Evolutionary conservation across 2,113 vertebrate species (phyloP).

Genomic region (Lepisosteus osseus): DNA sequence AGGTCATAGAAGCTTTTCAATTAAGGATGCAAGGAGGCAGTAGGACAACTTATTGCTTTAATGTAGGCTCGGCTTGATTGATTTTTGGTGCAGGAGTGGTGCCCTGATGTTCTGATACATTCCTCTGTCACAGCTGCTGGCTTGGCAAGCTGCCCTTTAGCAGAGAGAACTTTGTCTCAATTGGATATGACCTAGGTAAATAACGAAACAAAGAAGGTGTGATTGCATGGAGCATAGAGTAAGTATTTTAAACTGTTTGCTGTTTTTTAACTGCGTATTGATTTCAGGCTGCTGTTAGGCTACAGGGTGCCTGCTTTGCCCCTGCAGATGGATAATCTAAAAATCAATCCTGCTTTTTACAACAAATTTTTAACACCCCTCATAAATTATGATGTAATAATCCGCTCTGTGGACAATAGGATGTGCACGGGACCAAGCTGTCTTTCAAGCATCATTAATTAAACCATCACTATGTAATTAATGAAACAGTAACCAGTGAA

Average conservation of each 20-base stretch:
- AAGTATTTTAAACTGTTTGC: conserved; percentile 36
- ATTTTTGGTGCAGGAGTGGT: conserved; percentile 57
- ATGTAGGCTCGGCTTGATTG: conserved; percentile 57
- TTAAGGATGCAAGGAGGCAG: conserved; percentile 30
- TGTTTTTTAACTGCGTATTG: conserved; percentile 42
- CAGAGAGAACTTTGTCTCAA: conserved; percentile 58
- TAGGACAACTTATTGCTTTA: conserved; percentile 50
- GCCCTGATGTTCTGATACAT: conserved; percentile 71
- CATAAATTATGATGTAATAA: conserved; percentile 1
- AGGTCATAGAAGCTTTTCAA: neutral
- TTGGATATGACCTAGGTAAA: conserved; percentile 61
- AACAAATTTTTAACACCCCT: conserved; percentile 26
- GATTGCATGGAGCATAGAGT: conserved; percentile 15
- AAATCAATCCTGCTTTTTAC: conserved; percentile 47
- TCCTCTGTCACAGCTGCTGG: conserved; percentile 60
- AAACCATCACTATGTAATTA: conserved; percentile 1
- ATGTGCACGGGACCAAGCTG: neutral
- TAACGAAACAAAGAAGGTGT: conserved; percentile 49
- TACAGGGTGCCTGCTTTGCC: conserved; percentile 29
- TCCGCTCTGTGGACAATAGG: neutral
- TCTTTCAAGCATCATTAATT: conserved; percentile 17
- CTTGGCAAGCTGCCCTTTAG: conserved; percentile 65
- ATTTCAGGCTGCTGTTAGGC: conserved; percentile 42
- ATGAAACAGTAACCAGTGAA: neutral
- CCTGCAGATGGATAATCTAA: conserved; percentile 25